A percentile compares a stretch with the other conserved stretches of the same genome.
These are phyloP conservation scores for Micrastur ruficollis DNA, from an alignment of 2,797 vertebrate species.

Conservation along the genomic window DNA sequence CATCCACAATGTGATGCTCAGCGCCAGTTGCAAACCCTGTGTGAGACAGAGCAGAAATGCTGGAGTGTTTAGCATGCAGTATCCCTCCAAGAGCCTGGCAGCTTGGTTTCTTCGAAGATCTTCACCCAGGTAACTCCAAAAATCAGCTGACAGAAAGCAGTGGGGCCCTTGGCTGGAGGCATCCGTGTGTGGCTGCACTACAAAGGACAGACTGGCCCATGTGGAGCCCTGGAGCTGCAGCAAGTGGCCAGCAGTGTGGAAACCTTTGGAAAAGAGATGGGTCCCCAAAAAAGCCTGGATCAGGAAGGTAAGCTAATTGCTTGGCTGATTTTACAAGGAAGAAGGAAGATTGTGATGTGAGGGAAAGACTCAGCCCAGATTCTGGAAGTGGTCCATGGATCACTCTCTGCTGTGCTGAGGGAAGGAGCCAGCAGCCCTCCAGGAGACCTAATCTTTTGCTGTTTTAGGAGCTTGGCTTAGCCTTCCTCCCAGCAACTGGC, in stretches of 20 bases:
- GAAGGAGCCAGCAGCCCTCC: not conserved
- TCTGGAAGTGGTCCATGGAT: not conserved
- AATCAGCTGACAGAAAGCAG: not conserved
- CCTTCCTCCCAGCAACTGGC: not conserved
- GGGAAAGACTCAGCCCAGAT: not conserved
- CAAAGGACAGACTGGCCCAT: not conserved
- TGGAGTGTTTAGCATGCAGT: not conserved
- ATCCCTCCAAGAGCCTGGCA: not conserved
- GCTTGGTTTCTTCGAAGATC: not conserved
- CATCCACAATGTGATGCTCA: not conserved
- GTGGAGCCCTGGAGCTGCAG: not conserved
- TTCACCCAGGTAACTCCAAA: not conserved
- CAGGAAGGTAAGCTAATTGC: not conserved
- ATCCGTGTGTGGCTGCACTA: fast-evolving
- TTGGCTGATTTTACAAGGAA: not conserved
- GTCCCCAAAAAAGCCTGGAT: fast-evolving
- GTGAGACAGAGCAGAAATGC: not conserved
- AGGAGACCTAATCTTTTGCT: not conserved
- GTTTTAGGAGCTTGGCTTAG: not conserved
- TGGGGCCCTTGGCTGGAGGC: not conserved
- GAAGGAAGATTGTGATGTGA: not conserved
- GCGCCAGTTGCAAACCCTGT: not conserved
- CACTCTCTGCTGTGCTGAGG: not conserved
- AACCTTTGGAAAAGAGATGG: not conserved
- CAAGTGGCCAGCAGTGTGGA: not conserved